Conservation (phyloP, 2,797 vertebrate genomes). For the Acrossocheilus wenchowensis region DNA sequence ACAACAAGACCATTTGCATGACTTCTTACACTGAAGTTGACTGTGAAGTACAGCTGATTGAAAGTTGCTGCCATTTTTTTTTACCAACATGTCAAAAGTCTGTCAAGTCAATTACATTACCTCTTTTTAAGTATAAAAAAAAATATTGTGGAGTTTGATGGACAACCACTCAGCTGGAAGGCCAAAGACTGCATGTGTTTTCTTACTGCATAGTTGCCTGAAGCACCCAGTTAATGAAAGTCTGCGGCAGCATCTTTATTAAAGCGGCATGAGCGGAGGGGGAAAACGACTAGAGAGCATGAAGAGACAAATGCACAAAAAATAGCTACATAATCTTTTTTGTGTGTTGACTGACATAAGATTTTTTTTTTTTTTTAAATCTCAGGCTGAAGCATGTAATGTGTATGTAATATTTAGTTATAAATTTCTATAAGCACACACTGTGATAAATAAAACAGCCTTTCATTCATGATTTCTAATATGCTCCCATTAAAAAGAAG, state of each 20-base stretch:
- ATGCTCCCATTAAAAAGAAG: not conserved
- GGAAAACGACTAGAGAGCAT: constrained; percentile 8
- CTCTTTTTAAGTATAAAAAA: constrained; percentile 31
- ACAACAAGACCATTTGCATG: not conserved
- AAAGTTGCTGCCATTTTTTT: constrained; percentile 18
- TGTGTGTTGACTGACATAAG: not conserved
- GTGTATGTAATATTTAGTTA: not conserved
- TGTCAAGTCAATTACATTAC: constrained; percentile 42
- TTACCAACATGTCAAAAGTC: constrained; percentile 25
- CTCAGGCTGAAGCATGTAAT: not conserved
- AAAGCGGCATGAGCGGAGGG: constrained; percentile 36
- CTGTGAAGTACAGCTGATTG: not conserved
- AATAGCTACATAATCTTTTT: constrained; percentile 6
- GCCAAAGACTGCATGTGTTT: constrained; percentile 47
- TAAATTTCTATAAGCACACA: constrained; percentile 7
- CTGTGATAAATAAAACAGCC: not conserved
- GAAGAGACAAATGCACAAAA: constrained; percentile 6
- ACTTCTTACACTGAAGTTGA: constrained; percentile 11
- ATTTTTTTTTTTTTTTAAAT: not conserved
- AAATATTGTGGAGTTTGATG: constrained; percentile 38
- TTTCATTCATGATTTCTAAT: constrained; percentile 31
- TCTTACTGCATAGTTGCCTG: constrained; percentile 55
- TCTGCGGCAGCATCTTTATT: constrained; percentile 59
- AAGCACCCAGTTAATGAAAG: constrained; percentile 61
- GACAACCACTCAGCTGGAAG: constrained; percentile 43